Conservation (phyloP, 2,888 invertebrate genomes). For the Acanthosoma haemorrhoidale region DNA sequence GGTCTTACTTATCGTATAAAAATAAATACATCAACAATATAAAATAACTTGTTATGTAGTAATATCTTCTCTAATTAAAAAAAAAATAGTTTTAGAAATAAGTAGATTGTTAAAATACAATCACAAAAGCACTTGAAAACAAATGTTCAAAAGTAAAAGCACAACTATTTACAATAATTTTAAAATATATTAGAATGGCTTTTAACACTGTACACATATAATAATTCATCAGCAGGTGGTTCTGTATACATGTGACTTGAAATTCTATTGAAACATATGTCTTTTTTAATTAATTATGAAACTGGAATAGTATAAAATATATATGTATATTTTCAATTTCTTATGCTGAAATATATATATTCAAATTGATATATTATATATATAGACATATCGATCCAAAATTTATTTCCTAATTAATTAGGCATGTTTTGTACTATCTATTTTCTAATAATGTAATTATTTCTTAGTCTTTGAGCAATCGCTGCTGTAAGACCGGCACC, state of each 20-base stretch:
- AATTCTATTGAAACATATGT: neutral
- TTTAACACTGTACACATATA: neutral
- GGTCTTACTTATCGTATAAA: neutral
- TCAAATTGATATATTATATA: no score
- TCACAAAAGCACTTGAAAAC: conserved; percentile 7
- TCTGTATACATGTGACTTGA: neutral
- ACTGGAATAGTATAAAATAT: no score
- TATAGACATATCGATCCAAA: no score
- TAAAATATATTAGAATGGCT: conserved; percentile 6
- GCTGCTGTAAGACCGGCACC: conserved; percentile 74
- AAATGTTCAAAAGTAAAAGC: neutral
- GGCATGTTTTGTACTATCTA: no score
- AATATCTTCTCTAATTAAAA: neutral
- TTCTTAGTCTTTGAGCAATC: conserved; percentile 52
- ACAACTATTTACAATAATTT: neutral
- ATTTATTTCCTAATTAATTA: no score
- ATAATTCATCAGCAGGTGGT: neutral
- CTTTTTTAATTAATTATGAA: neutral
- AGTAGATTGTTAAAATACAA: conserved; percentile 11
- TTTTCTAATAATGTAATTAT: conserved; percentile 25
- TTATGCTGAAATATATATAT: no score
- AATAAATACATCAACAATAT: conserved; percentile 2
- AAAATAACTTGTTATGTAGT: neutral
- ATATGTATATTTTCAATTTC: no score
- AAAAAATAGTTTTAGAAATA: neutral